phyloP scores from a whole-genome alignment of 2,888 invertebrate genomes.

The Nomada fabriciana region DNA sequence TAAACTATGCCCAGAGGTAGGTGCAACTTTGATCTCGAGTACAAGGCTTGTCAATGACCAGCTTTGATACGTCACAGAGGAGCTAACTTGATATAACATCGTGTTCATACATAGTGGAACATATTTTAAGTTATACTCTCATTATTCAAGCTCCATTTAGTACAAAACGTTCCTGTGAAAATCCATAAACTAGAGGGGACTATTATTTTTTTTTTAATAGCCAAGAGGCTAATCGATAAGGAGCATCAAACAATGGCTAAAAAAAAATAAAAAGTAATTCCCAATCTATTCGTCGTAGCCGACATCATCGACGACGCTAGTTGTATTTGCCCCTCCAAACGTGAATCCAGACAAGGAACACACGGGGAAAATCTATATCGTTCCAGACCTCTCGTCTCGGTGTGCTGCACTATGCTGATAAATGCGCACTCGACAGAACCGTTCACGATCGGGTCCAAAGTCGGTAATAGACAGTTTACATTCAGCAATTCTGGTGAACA shows the following conservation, averaged over 20 bases:
- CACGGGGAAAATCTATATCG: conserved; percentile 27
- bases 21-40: conserved; percentile 52
- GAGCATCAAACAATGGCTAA: too few relatives aligned
- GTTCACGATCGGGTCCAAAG: conserved; percentile 44
- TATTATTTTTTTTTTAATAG: conserved; percentile 13
- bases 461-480: conserved; percentile 73
- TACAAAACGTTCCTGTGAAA: conserved; percentile 5
- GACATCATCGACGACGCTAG: not conserved
- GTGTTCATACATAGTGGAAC: conserved; percentile 14
- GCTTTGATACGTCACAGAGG: conserved; percentile 32
- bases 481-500: conserved; percentile 68
- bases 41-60: conserved; percentile 35
- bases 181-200: not conserved
- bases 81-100: conserved; percentile 40
- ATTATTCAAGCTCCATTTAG: conserved; percentile 46
- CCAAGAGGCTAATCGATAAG: not conserved
- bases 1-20: conserved; percentile 32
- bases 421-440: conserved; percentile 57
- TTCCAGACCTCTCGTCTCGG: conserved; percentile 31
- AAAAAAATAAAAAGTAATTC: not conserved
- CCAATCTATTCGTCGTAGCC: not conserved
- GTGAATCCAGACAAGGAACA: conserved; percentile 11
- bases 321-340: not conserved
- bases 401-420: conserved; percentile 52
- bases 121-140: conserved; percentile 26